A percentile compares a stretch with the other conserved stretches of the same genome.
Conservation (phyloP, 2,888 invertebrate genomes). For the Leptinotarsa peninsularis region DNA sequence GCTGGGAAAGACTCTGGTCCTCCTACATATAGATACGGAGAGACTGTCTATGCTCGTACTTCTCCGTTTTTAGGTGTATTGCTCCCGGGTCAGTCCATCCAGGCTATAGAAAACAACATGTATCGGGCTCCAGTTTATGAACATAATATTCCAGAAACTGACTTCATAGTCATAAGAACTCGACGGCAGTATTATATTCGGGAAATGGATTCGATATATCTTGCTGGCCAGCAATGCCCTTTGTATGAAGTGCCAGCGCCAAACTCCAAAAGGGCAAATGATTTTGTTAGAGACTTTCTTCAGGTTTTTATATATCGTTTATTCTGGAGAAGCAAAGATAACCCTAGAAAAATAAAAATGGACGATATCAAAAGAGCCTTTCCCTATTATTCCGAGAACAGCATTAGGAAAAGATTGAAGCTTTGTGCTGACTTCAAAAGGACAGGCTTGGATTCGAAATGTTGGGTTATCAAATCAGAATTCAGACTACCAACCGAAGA, state of each 20-base stretch:
- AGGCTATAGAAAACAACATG: conserved; percentile 96
- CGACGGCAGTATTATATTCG: conserved; percentile 91
- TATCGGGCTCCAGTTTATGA: conserved; percentile 93
- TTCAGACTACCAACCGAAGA: conserved; percentile 97
- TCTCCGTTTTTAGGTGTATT: conserved; percentile 97
- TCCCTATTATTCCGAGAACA: conserved; percentile 97
- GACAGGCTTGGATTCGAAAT: conserved; percentile 85
- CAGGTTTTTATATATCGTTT: conserved; percentile 98
- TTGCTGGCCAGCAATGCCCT: conserved; percentile 96
- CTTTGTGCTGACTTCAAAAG: conserved; percentile 98
- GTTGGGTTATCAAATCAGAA: conserved; percentile 96
- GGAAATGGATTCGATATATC: conserved; percentile 89
- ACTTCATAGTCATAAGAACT: conserved; percentile 94
- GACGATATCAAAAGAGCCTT: conserved; percentile 98
- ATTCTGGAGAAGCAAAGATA: conserved; percentile 96
- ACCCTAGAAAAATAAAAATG: conserved; percentile 95
- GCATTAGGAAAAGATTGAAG: conserved; percentile 95
- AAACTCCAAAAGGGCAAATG: conserved; percentile 97
- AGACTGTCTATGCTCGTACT: conserved; percentile 96
- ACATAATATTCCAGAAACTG: conserved; percentile 80
- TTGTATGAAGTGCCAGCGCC: conserved; percentile 98
- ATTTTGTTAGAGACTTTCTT: conserved; percentile 96
- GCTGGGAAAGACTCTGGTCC: conserved; percentile 92
- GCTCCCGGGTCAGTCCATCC: conserved; percentile 93
- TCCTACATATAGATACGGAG: conserved; percentile 87